Evolutionary conservation across 2,888 invertebrate genomes (phyloP).

Genomic region (Hyposoter didymator): DNA sequence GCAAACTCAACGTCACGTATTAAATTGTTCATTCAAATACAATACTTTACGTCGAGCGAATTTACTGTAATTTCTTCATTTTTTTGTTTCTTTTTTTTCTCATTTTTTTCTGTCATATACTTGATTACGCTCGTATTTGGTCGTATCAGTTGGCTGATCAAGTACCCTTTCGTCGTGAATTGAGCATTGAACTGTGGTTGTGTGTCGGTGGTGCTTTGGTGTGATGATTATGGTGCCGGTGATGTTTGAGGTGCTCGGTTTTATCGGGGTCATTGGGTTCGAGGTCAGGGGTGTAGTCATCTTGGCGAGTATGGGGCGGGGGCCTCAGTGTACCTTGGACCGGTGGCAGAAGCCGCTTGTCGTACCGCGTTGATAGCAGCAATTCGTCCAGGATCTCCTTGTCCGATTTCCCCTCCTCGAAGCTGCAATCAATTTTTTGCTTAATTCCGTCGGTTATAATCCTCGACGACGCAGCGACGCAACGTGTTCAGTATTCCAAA

Average conservation of each 20-base stretch:
- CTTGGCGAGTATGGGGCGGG: conserved; percentile 82
- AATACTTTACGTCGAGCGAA: conserved; percentile 55
- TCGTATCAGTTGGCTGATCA: conserved; percentile 69
- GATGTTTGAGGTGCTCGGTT: conserved; percentile 82
- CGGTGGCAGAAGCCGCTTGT: conserved; percentile 96
- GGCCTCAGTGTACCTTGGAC: conserved; percentile 90
- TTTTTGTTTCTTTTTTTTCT: conserved; percentile 4
- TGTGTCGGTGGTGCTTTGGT: conserved; percentile 79
- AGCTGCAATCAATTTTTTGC: conserved; percentile 86
- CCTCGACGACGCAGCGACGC: background rate
- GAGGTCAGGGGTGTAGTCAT: conserved; percentile 82
- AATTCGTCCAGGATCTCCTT: conserved; percentile 97
- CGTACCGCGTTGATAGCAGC: conserved; percentile 94
- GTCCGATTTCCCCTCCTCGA: conserved; percentile 96
- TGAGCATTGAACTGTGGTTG: conserved; percentile 84
- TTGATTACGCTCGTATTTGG: conserved; percentile 59
- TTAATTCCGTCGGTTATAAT: conserved; percentile 34
- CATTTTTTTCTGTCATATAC: conserved; percentile 25
- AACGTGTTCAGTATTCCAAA: background rate
- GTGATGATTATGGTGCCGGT: conserved; percentile 82
- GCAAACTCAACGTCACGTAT: conserved; percentile 25
- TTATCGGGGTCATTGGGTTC: conserved; percentile 81
- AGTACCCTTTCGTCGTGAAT: conserved; percentile 82
- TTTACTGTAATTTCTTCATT: conserved; percentile 32
- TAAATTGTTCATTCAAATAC: conserved; percentile 37